Conservation (phyloP, 1,140 invertebrate species). For the Dreissena rostriformis region DNA sequence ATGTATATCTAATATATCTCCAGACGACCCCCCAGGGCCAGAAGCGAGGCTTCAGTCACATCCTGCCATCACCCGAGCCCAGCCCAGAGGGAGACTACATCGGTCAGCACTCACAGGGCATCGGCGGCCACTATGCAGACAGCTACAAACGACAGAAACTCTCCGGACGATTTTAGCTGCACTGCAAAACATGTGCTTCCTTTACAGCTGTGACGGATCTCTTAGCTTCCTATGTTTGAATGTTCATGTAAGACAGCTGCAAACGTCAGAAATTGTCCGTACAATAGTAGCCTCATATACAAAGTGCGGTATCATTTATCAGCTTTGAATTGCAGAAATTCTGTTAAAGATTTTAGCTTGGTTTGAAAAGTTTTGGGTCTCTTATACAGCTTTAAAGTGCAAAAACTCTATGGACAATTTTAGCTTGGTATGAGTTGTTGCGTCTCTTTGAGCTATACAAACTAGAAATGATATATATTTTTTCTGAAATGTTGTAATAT, state of each 20-base stretch:
- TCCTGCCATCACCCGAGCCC: constrained; percentile 83
- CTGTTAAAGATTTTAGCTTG: too few species aligned
- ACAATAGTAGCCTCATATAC: too few species aligned
- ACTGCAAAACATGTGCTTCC: not conserved
- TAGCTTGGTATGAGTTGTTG: too few species aligned
- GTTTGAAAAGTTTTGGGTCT: too few species aligned
- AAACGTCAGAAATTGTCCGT: not conserved
- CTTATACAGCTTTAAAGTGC: too few species aligned
- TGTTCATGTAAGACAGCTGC: not conserved
- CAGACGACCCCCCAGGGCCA: constrained; percentile 71
- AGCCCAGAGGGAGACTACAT: constrained; percentile 83
- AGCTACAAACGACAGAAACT: constrained; percentile 79
- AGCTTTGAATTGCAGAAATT: too few species aligned
- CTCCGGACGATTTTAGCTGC: constrained; percentile 24
- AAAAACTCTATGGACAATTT: too few species aligned
- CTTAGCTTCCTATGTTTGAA: not conserved
- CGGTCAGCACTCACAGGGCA: constrained; percentile 84
- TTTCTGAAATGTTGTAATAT: too few species aligned
- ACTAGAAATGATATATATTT: too few species aligned
- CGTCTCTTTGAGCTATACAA: too few species aligned
- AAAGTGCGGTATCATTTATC: too few species aligned
- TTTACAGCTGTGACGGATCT: not conserved
- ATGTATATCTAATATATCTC: constrained; percentile 1
- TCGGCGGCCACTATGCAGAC: constrained; percentile 85
- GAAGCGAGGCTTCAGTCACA: constrained; percentile 82